These are phyloP conservation scores for Colletes latitarsis DNA, from an alignment of 1,140 invertebrate species.

Conservation along the genomic window DNA sequence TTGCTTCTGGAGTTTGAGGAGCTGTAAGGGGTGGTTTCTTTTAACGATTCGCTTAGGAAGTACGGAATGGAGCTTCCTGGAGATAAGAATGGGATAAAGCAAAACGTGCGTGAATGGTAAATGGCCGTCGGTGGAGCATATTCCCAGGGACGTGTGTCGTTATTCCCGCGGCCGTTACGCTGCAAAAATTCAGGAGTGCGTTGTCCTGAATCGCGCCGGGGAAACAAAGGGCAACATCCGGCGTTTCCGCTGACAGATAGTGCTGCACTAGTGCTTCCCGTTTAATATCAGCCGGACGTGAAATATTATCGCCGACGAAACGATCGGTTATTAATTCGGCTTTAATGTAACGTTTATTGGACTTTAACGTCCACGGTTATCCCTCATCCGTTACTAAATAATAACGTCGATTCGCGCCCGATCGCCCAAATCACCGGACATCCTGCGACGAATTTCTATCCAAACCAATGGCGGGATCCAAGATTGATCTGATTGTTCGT, in stretches of 20 bases:
- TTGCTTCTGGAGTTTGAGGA: too few species aligned
- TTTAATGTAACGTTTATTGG: constrained; percentile 26
- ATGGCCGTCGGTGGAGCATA: constrained; percentile 24
- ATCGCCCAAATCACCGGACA: neutral
- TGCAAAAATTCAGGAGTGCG: constrained; percentile 24
- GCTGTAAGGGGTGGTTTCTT: too few species aligned
- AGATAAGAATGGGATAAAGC: constrained; percentile 2
- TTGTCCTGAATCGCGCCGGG: neutral
- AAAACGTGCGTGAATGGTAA: constrained; percentile 58
- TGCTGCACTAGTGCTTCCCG: neutral
- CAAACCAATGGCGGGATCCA: neutral
- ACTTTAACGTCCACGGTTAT: neutral
- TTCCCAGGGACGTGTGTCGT: constrained; percentile 3
- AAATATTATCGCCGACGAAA: constrained; percentile 3
- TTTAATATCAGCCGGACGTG: constrained; percentile 9
- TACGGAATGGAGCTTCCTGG: constrained; percentile 16
- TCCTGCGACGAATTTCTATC: neutral
- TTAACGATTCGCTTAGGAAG: constrained; percentile 20
- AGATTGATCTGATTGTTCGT: too few species aligned
- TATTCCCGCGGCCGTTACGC: neutral
- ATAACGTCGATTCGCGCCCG: neutral
- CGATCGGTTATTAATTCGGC: constrained; percentile 24
- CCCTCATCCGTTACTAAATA: constrained; percentile 27
- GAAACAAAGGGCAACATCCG: neutral
- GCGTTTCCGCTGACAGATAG: constrained; percentile 4